A percentile compares a stretch with the other conserved stretches of the same genome.
phyloP scores from a whole-genome alignment of 1,140 invertebrate genomes.

The Geopemphigus sp. region DNA sequence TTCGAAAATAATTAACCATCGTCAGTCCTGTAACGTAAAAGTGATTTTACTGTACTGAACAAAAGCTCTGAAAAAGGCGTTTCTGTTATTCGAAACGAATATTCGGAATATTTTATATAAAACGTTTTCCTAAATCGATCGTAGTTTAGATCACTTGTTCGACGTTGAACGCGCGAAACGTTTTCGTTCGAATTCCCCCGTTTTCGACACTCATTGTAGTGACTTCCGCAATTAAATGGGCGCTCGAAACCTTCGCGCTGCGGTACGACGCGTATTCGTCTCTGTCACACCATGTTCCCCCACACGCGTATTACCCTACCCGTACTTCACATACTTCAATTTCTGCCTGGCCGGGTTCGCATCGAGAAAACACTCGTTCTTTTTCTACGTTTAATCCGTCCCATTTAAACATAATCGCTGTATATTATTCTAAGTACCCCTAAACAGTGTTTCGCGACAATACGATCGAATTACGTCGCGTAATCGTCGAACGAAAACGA shows the following conservation, averaged over 20 bases:
- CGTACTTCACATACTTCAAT: conserved; percentile 13
- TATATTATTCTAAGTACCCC: conserved; percentile 12
- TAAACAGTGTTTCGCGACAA: background rate
- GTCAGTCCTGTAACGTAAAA: no score
- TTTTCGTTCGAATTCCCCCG: conserved; percentile 7
- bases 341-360: background rate
- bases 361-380: background rate
- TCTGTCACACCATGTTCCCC: conserved; percentile 5
- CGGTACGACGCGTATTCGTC: background rate
- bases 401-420: background rate
- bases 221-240: conserved; percentile 14
- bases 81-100: no score
- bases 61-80: no score
- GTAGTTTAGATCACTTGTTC: no score
- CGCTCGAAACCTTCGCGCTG: background rate
- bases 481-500: background rate
- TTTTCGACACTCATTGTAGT: conserved; percentile 23
- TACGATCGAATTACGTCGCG: background rate
- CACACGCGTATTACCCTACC: background rate
- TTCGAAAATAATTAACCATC: no score
- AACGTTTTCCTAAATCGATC: no score
- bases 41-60: no score
- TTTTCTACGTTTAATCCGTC: background rate
- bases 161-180: background rate
- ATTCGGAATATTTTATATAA: no score